Conservation (phyloP, 2,797 vertebrate genomes). For the Tadarida brasiliensis region DNA sequence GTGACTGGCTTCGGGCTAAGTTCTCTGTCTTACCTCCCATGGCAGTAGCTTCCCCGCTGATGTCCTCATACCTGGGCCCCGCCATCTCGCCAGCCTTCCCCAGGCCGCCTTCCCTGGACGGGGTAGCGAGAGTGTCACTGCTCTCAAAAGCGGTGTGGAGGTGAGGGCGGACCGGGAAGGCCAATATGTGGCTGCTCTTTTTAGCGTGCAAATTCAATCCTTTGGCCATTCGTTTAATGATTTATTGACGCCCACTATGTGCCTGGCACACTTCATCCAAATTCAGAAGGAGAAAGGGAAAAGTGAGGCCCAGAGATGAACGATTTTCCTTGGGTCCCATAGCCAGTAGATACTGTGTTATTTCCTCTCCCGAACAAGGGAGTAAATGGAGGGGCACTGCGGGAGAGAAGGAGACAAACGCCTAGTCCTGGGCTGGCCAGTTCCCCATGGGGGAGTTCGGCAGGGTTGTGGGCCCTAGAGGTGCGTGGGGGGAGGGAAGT, state of each 20-base stretch:
- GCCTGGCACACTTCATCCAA: background rate
- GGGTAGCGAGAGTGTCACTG: background rate
- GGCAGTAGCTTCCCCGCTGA: background rate
- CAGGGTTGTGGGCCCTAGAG: background rate
- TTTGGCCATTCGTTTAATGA: background rate
- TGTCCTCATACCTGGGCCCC: background rate
- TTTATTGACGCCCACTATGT: background rate
- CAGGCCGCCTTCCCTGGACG: background rate
- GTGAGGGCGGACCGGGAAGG: background rate
- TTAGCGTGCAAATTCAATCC: background rate
- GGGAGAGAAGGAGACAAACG: background rate
- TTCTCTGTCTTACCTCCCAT: background rate
- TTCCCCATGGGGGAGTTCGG: background rate
- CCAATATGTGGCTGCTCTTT: background rate
- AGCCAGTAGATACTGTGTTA: background rate
- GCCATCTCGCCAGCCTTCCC: background rate
- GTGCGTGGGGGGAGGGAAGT: slow-evolving; percentile 33
- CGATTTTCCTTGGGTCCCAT: background rate
- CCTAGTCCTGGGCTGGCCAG: background rate
- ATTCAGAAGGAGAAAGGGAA: background rate
- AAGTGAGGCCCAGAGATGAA: background rate
- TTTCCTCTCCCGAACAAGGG: background rate
- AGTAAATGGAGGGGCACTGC: background rate
- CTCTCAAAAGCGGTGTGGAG: background rate
- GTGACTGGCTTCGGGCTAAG: background rate